A percentile compares a stretch with the other conserved stretches of the same genome.
phyloP scores from a whole-genome alignment of 2,113 vertebrate species.

The Mandrillus leucophaeus region DNA sequence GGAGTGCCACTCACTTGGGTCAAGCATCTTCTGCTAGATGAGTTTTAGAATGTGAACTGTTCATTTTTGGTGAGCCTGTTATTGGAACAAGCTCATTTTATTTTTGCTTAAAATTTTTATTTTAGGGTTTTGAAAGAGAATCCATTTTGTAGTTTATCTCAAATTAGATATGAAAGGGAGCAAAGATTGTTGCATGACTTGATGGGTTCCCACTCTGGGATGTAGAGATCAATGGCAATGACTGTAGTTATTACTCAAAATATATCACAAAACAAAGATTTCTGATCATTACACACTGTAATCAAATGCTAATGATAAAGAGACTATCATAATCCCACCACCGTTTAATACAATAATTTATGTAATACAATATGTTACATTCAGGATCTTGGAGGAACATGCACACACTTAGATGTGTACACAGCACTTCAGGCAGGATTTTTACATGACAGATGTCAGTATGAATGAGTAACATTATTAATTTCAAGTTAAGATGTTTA shows the following conservation, averaged over 20 bases:
- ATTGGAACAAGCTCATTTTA: background rate
- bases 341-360: background rate
- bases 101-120: background rate
- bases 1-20: background rate
- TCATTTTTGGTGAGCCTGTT: background rate
- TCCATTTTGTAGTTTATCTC: background rate
- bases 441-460: background rate
- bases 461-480: background rate
- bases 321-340: background rate
- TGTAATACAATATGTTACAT: too few relatives aligned
- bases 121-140: background rate
- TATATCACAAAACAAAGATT: background rate
- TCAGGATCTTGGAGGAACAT: background rate
- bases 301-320: too few relatives aligned
- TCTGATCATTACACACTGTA: background rate
- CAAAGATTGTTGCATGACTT: background rate
- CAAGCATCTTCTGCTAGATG: background rate
- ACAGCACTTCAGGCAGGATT: background rate
- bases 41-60: background rate
- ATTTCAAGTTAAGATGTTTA: background rate
- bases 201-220: background rate
- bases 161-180: background rate
- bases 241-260: background rate
- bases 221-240: background rate
- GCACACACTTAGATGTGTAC: accelerated